Evolutionary conservation across 1,140 invertebrate species (phyloP).

Genomic region (Aricia agestis): DNA sequence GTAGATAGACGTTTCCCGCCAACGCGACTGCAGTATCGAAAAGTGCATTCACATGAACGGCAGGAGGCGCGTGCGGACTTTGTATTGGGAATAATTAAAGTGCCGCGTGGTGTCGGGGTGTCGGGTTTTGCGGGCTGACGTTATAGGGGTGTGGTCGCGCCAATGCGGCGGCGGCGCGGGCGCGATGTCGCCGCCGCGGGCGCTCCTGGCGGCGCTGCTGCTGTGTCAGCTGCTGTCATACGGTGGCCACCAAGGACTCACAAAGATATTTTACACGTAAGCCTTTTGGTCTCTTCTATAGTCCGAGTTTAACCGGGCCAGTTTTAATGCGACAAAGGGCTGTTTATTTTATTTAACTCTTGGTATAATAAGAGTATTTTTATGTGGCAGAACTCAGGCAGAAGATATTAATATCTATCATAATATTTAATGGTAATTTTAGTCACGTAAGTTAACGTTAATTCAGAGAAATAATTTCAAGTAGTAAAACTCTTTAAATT

Average conservation of each 20-base stretch:
- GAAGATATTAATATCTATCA: too few relatives aligned
- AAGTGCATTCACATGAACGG: slow-evolving; percentile 15
- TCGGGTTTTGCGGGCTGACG: slow-evolving; percentile 38
- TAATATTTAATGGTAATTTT: too few relatives aligned
- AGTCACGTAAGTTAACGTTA: neutral
- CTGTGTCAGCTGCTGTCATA: slow-evolving; percentile 69
- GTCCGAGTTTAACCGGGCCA: too few relatives aligned
- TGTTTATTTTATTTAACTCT: too few relatives aligned
- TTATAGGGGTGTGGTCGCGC: slow-evolving; percentile 58
- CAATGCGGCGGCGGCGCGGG: slow-evolving; percentile 67
- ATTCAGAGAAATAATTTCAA: neutral
- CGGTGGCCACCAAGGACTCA: slow-evolving; percentile 71
- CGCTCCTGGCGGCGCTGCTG: slow-evolving; percentile 66
- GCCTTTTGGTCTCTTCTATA: slow-evolving; percentile 18
- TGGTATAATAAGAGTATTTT: too few relatives aligned
- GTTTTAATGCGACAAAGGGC: too few relatives aligned
- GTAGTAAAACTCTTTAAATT: neutral
- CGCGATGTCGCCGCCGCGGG: slow-evolving; percentile 69
- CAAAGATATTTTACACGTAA: slow-evolving; percentile 74
- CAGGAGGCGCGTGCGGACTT: slow-evolving; percentile 12
- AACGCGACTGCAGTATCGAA: slow-evolving; percentile 16
- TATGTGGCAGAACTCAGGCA: too few relatives aligned
- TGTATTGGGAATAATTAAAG: slow-evolving; percentile 16
- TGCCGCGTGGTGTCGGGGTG: slow-evolving; percentile 22
- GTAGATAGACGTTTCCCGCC: slow-evolving; percentile 27